These are phyloP conservation scores for Girardinichthys multiradiatus DNA, from an alignment of 2,113 vertebrate genomes.

Conservation along the genomic window DNA sequence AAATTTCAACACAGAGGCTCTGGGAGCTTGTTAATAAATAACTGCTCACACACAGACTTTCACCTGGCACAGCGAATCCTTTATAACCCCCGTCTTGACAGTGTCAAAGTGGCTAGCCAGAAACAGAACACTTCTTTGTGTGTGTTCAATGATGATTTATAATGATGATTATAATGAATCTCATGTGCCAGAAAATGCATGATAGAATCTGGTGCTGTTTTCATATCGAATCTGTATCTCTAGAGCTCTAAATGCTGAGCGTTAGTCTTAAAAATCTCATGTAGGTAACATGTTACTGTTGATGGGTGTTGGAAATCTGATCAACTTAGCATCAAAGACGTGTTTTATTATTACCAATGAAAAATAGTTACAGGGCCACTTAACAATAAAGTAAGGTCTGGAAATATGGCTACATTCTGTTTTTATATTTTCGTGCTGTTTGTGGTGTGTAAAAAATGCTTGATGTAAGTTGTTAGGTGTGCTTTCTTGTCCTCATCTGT, in stretches of 20 bases:
- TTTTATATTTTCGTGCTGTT: too few species aligned
- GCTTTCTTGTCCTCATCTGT: too few species aligned
- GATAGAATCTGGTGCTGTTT: background rate
- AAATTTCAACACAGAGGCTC: conserved; percentile 55
- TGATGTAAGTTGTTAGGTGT: too few species aligned
- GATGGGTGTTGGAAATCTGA: too few species aligned
- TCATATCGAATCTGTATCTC: background rate
- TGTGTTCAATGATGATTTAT: background rate
- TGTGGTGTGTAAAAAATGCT: too few species aligned
- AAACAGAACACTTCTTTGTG: conserved; percentile 25
- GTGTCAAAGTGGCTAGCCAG: conserved; percentile 7
- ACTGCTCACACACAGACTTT: conserved; percentile 31
- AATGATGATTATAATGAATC: background rate
- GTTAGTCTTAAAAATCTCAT: too few species aligned
- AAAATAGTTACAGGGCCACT: too few species aligned
- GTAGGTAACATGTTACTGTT: too few species aligned
- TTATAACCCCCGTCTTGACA: conserved; percentile 48
- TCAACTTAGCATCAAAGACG: too few species aligned
- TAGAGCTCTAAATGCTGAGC: background rate
- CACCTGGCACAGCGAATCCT: conserved; percentile 55
- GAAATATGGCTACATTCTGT: too few species aligned
- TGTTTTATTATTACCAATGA: too few species aligned
- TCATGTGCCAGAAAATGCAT: background rate
- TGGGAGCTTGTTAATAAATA: conserved; percentile 67
- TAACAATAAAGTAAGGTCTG: background rate